Conservation (phyloP, 2,888 invertebrate genomes). For the Cenopis cana region DNA sequence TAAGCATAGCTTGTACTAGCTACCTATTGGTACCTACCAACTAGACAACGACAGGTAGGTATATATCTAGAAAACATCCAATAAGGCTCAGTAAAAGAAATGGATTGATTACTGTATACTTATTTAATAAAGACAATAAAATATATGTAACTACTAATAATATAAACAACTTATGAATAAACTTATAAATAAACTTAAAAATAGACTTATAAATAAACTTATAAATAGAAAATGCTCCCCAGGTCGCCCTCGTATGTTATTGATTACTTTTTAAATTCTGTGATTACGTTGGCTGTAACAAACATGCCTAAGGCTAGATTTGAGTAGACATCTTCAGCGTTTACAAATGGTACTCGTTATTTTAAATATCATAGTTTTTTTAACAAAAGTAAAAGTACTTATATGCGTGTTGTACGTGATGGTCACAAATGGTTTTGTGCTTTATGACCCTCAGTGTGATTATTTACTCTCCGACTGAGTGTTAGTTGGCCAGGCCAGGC, state of each 20-base stretch:
- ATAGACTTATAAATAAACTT: too few species aligned
- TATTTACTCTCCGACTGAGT: constrained; percentile 7
- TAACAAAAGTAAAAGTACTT: constrained; percentile 49
- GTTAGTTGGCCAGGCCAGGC: not conserved
- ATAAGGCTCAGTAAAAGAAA: constrained; percentile 68
- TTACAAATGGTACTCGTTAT: constrained; percentile 72
- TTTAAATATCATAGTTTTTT: constrained; percentile 63
- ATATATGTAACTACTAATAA: too few species aligned
- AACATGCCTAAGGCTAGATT: constrained; percentile 70
- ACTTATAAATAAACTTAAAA: too few species aligned
- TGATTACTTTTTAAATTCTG: constrained; percentile 83
- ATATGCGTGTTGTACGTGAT: constrained; percentile 51
- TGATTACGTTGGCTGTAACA: constrained; percentile 72
- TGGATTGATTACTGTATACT: constrained; percentile 83
- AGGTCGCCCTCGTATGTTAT: too few species aligned
- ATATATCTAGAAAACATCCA: too few species aligned
- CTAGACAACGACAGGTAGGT: too few species aligned
- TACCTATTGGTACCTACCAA: too few species aligned
- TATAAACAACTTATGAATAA: too few species aligned
- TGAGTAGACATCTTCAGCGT: constrained; percentile 60
- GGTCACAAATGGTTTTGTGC: constrained; percentile 54
- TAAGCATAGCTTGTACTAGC: too few species aligned
- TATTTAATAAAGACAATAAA: too few species aligned
- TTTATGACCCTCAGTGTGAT: constrained; percentile 3
- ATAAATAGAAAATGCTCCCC: too few species aligned